These are phyloP conservation scores for Halichondria panicea DNA, from an alignment of 37 sponge, comb jelly and placozoan genomes.

Conservation along the genomic window DNA sequence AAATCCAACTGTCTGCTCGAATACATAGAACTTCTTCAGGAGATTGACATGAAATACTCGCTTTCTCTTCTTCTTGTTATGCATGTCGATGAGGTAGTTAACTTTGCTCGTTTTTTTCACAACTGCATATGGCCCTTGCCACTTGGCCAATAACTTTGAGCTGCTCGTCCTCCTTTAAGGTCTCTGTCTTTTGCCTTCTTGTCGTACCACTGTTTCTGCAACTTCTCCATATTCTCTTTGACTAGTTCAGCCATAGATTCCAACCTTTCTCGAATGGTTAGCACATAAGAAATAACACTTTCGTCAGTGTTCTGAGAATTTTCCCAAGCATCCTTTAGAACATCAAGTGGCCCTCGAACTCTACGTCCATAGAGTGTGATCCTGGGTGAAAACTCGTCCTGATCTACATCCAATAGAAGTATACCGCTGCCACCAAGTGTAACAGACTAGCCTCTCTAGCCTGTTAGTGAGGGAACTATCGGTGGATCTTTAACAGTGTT, in stretches of 20 bases:
- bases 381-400: too few relatives aligned
- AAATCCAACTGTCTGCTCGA: background rate
- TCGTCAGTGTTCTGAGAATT: background rate
- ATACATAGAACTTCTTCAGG: conserved; percentile 20
- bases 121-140: conserved; percentile 39
- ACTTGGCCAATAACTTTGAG: conserved; percentile 13
- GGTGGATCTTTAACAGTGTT: too few relatives aligned
- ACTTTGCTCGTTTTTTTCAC: background rate
- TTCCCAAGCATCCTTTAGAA: conserved; percentile 48
- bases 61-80: conserved; percentile 34
- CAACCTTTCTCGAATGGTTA: conserved; percentile 20
- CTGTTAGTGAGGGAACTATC: too few relatives aligned
- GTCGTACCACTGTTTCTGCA: conserved; percentile 23
- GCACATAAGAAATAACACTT: conserved; percentile 34
- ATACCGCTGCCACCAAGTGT: too few relatives aligned
- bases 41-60: conserved; percentile 38
- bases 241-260: conserved; percentile 15
- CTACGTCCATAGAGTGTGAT: conserved; percentile 33
- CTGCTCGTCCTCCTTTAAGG: background rate
- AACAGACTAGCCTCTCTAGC: too few relatives aligned
- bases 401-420: too few relatives aligned
- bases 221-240: conserved; percentile 9
- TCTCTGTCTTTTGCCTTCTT: conserved; percentile 11
- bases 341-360: conserved; percentile 54
- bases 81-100: conserved; percentile 30